Conservation (phyloP, 53 echinoderm and acorn worm species). For the Arbacia lixula region DNA sequence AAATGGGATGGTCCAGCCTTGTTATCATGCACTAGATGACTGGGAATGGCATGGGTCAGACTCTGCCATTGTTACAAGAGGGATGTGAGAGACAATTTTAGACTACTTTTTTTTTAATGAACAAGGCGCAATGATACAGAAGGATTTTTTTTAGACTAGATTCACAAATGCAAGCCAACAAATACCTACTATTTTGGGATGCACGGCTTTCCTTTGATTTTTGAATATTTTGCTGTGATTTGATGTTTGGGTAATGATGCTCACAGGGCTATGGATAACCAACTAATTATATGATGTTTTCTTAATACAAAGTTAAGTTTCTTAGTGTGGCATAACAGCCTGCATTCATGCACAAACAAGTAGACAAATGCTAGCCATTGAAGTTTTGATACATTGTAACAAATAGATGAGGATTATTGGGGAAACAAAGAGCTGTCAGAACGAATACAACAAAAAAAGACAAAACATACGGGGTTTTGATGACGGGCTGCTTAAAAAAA, state of each 20-base stretch:
- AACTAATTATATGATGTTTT: constrained; percentile 12
- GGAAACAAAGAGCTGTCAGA: constrained; percentile 41
- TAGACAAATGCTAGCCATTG: constrained; percentile 51
- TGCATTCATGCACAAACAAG: constrained; percentile 54
- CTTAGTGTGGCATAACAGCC: constrained; percentile 34
- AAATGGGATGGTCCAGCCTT: constrained; percentile 43
- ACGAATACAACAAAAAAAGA: constrained; percentile 53
- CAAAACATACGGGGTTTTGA: constrained; percentile 48
- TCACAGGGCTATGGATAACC: constrained; percentile 33
- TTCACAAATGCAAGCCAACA: constrained; percentile 51
- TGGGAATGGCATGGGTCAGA: constrained; percentile 34
- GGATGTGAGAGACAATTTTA: constrained; percentile 9
- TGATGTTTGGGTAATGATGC: constrained; percentile 16
- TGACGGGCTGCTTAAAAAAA: constrained; percentile 56
- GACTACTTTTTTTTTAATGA: constrained; percentile 32
- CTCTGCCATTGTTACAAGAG: constrained; percentile 44
- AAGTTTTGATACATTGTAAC: constrained; percentile 55
- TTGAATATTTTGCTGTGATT: constrained; percentile 13
- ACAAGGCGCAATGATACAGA: constrained; percentile 28
- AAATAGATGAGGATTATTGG: constrained; percentile 49
- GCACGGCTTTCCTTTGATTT: constrained; percentile 15
- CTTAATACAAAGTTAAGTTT: neutral
- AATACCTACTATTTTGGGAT: constrained; percentile 5
- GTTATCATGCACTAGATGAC: constrained; percentile 73
- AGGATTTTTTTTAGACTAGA: constrained; percentile 31